These are phyloP conservation scores for Drosophila lacertosa DNA, from an alignment of 1,140 invertebrate genomes.

Conservation along the genomic window DNA sequence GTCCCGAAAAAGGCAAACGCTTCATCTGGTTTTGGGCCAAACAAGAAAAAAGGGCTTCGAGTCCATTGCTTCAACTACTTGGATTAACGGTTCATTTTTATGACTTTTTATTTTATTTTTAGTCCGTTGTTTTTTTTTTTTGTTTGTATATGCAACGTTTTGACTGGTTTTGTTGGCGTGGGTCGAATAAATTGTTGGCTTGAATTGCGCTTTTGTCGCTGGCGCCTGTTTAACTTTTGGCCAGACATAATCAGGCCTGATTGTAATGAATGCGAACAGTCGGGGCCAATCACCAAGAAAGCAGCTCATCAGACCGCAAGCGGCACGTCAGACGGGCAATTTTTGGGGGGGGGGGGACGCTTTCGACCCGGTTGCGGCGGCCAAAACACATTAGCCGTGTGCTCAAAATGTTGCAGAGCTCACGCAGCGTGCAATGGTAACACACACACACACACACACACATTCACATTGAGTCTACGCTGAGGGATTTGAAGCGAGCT, in stretches of 20 bases:
- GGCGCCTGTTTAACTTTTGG: conserved; percentile 55
- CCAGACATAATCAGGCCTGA: conserved; percentile 62
- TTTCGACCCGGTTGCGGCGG: conserved; percentile 23
- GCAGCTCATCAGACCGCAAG: conserved; percentile 34
- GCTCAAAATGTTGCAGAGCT: conserved; percentile 57
- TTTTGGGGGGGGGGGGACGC: not conserved
- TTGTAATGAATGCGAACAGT: conserved; percentile 65
- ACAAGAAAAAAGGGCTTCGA: conserved; percentile 49
- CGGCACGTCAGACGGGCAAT: conserved; percentile 1
- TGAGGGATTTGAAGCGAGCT: conserved; percentile 49
- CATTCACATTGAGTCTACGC: conserved; percentile 40
- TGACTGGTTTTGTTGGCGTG: conserved; percentile 24
- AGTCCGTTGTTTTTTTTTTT: conserved; percentile 8
- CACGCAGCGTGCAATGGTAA: conserved; percentile 18
- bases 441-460: conserved; percentile 6
- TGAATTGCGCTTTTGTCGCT: conserved; percentile 57
- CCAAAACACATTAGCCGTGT: conserved; percentile 73
- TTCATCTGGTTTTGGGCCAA: conserved; percentile 60
- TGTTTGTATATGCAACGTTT: conserved; percentile 11
- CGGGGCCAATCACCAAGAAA: conserved; percentile 37
- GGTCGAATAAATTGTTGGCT: conserved; percentile 66
- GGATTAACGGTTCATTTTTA: conserved; percentile 71
- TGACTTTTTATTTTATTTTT: conserved; percentile 72
- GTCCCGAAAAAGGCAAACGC: conserved; percentile 56
- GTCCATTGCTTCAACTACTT: conserved; percentile 67